A percentile compares a stretch with the other conserved stretches of the same genome.
Evolutionary conservation across 2,888 invertebrate genomes (phyloP).

Genomic region (Ferdinandea cuprea): DNA sequence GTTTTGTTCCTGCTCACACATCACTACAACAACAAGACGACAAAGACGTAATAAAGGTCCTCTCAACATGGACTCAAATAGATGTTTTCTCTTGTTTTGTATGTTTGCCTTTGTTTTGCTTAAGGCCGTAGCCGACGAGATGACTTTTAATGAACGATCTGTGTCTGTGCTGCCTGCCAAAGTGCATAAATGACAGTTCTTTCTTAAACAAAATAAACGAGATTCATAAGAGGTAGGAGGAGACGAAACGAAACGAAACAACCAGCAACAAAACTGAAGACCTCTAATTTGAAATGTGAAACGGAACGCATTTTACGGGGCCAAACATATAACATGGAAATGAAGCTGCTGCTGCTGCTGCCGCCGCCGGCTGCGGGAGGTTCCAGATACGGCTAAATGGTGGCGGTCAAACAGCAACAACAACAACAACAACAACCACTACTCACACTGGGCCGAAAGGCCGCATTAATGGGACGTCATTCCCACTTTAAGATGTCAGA

Average conservation of each 20-base stretch:
- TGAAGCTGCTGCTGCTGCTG: conserved; percentile 35
- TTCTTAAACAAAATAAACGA: conserved; percentile 24
- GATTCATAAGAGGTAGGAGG: conserved; percentile 13
- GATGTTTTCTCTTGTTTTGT: conserved; percentile 57
- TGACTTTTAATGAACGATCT: conserved; percentile 69
- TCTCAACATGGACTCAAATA: conserved; percentile 62
- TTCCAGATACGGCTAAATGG: conserved; percentile 55
- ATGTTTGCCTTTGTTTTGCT: conserved; percentile 33
- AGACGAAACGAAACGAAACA: too few species aligned
- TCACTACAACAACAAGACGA: conserved; percentile 8
- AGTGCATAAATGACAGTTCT: conserved; percentile 72
- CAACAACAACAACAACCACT: conserved; percentile 25
- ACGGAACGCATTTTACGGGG: conserved; percentile 68
- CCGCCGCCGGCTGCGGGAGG: conserved; percentile 58
- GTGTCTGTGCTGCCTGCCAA: too few species aligned
- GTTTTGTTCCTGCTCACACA: conserved; percentile 57
- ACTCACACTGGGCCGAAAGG: too few species aligned
- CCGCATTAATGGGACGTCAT: conserved; percentile 81
- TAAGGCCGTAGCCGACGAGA: background rate
- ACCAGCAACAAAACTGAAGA: conserved; percentile 42
- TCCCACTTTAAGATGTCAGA: conserved; percentile 81
- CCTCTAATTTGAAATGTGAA: conserved; percentile 74
- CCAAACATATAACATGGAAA: conserved; percentile 48
- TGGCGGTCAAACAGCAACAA: conserved; percentile 31
- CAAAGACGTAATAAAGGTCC: conserved; percentile 54